Conservation (phyloP, 2,888 invertebrate genomes). For the Hipparchia semele region DNA sequence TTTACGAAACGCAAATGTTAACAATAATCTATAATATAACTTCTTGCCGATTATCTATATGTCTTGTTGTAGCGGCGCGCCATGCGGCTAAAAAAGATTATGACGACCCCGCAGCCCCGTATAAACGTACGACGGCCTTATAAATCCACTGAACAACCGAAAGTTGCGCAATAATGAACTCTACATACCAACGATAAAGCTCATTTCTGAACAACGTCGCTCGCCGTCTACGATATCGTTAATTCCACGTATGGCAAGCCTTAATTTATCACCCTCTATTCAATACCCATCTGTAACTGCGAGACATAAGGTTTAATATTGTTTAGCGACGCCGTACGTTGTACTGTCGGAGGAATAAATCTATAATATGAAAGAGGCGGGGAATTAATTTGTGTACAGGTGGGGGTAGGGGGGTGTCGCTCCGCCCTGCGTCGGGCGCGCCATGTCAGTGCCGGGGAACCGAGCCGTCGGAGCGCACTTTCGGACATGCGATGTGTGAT, state of each 20-base stretch:
- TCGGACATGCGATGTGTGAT: constrained; percentile 39
- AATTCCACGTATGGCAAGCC: constrained; percentile 77
- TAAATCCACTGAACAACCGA: constrained; percentile 62
- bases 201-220: constrained; percentile 52
- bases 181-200: constrained; percentile 54
- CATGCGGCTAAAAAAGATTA: constrained; percentile 81
- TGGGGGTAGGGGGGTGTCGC: constrained; percentile 66
- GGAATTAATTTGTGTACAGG: constrained; percentile 72
- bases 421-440: constrained; percentile 70
- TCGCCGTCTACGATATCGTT: constrained; percentile 65
- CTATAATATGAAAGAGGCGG: constrained; percentile 83
- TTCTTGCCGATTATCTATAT: constrained; percentile 65
- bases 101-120: constrained; percentile 71
- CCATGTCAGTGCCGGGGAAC: constrained; percentile 74
- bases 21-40: constrained; percentile 63
- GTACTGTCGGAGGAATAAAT: constrained; percentile 77
- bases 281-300: constrained; percentile 74
- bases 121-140: constrained; percentile 66
- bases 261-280: constrained; percentile 75
- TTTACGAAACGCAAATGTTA: constrained; percentile 50
- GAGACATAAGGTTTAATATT: constrained; percentile 76
- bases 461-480: constrained; percentile 55
- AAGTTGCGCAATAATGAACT: constrained; percentile 53
- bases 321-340: constrained; percentile 63
- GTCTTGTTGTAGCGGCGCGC: constrained; percentile 67